phyloP scores from a whole-genome alignment of 1,140 invertebrate species.

The Glomeris maerens region DNA sequence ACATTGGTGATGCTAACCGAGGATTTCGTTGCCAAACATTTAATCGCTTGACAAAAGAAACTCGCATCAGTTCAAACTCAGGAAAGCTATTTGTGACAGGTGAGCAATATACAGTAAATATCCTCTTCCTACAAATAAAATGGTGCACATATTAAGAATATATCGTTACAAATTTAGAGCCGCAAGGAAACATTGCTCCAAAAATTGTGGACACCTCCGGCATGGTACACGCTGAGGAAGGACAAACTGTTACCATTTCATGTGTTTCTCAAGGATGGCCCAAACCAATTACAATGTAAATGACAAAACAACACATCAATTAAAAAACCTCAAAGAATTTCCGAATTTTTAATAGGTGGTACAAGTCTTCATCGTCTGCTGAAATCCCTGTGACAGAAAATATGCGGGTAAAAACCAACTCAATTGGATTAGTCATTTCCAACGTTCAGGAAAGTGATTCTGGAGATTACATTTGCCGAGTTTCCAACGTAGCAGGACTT shows the following conservation, averaged over 20 bases:
- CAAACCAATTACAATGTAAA: conserved; percentile 21
- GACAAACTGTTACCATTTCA: conserved; percentile 28
- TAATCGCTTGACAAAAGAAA: conserved; percentile 28
- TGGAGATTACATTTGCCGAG: conserved; percentile 33
- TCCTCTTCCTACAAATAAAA: background rate
- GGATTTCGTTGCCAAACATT: conserved; percentile 29
- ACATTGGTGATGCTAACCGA: conserved; percentile 82
- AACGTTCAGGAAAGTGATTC: conserved; percentile 32
- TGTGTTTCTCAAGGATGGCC: conserved; percentile 29
- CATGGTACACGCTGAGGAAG: conserved; percentile 22
- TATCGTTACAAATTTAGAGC: background rate
- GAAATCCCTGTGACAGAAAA: background rate
- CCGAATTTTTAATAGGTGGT: background rate
- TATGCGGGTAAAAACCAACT: background rate
- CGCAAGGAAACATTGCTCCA: conserved; percentile 20
- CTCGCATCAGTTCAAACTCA: conserved; percentile 25
- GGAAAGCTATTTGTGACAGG: conserved; percentile 28
- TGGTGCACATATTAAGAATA: background rate
- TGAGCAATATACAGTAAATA: conserved; percentile 15
- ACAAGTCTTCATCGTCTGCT: background rate
- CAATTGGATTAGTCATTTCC: conserved; percentile 17
- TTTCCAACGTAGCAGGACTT: conserved; percentile 28
- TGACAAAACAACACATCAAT: background rate
- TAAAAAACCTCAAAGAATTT: conserved; percentile 1
- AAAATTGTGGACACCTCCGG: conserved; percentile 20